Conservation (phyloP, 2,113 vertebrate species). For the Phalacrocorax carbo region DNA sequence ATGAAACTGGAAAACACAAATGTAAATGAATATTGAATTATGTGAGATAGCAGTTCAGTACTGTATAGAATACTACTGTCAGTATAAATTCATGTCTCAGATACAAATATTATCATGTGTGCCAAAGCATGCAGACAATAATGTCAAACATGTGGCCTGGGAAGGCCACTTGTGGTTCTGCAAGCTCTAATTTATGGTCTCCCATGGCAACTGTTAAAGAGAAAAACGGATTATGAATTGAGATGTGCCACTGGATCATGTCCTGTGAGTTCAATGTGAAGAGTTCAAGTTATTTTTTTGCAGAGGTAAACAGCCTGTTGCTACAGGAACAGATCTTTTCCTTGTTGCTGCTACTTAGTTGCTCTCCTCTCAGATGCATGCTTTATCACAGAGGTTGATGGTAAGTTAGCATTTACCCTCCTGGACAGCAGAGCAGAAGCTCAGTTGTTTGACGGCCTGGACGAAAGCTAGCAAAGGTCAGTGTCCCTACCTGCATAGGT, state of each 20-base stretch:
- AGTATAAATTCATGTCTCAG: not conserved
- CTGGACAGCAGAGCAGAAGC: not conserved
- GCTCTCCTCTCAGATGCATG: not conserved
- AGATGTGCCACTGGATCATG: not conserved
- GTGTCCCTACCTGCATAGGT: not conserved
- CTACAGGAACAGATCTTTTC: not conserved
- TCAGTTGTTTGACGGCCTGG: not conserved
- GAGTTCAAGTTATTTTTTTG: not conserved
- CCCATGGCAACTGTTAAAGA: not conserved
- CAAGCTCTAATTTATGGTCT: not conserved
- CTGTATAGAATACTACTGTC: not conserved
- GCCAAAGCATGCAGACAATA: not conserved
- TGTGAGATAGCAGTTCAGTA: not conserved
- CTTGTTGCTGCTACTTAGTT: not conserved
- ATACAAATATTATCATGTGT: not conserved
- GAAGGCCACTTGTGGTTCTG: not conserved
- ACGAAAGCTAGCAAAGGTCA: not conserved
- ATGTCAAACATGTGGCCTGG: not conserved
- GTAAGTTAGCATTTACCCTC: not conserved
- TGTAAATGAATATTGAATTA: not conserved
- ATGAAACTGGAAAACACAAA: not conserved
- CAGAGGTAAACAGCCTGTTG: not conserved
- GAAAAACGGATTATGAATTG: not conserved
- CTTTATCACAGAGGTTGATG: not conserved
- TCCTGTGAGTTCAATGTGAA: not conserved